These are phyloP conservation scores for Erythrolamprus reginae DNA, from an alignment of 2,113 vertebrate species.

Conservation along the genomic window DNA sequence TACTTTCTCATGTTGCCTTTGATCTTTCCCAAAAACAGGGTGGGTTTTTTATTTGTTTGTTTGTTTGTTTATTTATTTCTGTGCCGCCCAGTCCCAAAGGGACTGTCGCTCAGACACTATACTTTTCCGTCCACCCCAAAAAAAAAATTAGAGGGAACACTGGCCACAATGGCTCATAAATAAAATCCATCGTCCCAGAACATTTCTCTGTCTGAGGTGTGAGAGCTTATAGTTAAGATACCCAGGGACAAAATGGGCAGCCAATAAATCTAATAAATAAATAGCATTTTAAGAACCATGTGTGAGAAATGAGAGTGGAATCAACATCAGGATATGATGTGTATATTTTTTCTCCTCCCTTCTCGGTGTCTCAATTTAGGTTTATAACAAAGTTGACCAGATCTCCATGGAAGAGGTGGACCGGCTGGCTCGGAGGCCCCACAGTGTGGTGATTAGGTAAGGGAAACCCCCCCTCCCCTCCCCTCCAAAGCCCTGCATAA, in stretches of 20 bases:
- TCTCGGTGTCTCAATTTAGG: constrained; percentile 65
- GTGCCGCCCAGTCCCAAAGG: no score
- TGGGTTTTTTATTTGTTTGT: no score
- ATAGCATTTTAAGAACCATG: background rate
- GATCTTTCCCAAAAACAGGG: no score
- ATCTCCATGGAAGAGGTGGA: constrained; percentile 98
- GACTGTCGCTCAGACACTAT: no score
- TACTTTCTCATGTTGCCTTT: no score
- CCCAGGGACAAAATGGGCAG: background rate
- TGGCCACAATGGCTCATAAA: no score
- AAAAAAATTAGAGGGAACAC: no score
- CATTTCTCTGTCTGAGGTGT: background rate
- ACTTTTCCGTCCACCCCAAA: no score
- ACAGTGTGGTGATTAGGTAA: constrained; percentile 96
- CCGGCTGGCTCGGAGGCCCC: constrained; percentile 81
- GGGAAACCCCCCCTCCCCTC: background rate
- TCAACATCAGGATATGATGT: no score
- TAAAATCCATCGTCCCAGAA: background rate
- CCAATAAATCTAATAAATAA: background rate
- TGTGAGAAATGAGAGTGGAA: background rate
- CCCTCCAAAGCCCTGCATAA: fast-evolving
- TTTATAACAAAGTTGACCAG: constrained; percentile 99
- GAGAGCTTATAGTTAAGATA: background rate
- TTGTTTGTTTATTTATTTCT: no score
- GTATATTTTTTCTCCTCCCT: background rate